phyloP scores from a whole-genome alignment of 2,797 vertebrate genomes.

The Pyrocephalus nanus region DNA sequence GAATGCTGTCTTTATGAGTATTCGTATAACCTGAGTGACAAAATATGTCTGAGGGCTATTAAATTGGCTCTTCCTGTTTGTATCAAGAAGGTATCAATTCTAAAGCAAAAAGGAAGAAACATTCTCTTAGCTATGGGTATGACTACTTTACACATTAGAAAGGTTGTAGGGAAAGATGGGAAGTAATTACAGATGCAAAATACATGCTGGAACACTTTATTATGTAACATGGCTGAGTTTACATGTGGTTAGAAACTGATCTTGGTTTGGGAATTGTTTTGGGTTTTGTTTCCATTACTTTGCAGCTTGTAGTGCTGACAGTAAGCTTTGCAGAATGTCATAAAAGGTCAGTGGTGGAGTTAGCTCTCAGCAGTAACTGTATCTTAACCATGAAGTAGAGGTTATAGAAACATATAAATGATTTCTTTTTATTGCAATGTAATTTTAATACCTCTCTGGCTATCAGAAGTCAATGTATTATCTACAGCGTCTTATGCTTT shows the following conservation, averaged over 20 bases:
- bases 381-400: background rate
- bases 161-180: background rate
- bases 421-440: background rate
- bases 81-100: background rate
- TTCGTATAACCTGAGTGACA: background rate
- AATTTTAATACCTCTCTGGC: conserved; percentile 43
- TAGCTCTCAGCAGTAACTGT: background rate
- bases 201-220: background rate
- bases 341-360: conserved; percentile 13
- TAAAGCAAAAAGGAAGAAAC: background rate
- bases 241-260: conserved; percentile 7
- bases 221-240: background rate
- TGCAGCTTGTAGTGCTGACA: conserved; percentile 1
- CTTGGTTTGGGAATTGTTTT: conserved; percentile 26
- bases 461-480: background rate
- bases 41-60: background rate
- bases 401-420: conserved; percentile 35
- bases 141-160: background rate
- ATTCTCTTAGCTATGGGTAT: background rate
- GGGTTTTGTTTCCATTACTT: conserved; percentile 47
- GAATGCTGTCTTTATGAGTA: background rate
- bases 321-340: conserved; percentile 44
- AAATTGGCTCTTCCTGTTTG: background rate
- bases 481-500: background rate
- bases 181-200: conserved; percentile 17